Conservation (phyloP, 2,888 invertebrate species). For the Carcina quercana region DNA sequence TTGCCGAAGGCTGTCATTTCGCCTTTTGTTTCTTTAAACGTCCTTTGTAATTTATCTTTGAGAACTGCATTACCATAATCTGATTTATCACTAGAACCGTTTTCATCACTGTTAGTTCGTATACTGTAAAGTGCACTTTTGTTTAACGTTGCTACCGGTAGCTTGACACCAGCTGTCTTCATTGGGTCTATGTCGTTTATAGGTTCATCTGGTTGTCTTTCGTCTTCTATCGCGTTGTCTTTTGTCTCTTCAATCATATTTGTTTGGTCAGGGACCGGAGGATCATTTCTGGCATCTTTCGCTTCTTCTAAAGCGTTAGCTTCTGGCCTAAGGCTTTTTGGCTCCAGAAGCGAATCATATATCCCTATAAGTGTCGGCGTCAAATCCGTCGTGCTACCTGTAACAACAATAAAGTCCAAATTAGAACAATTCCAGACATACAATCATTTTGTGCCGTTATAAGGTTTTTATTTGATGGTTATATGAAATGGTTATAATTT, state of each 20-base stretch:
- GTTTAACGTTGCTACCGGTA: slow-evolving; percentile 54
- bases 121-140: slow-evolving; percentile 57
- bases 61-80: slow-evolving; percentile 44
- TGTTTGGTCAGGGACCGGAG: slow-evolving; percentile 37
- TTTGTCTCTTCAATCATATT: slow-evolving; percentile 32
- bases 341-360: slow-evolving; percentile 85
- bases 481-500: no score
- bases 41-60: slow-evolving; percentile 47
- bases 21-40: slow-evolving; percentile 47
- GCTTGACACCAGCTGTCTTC: slow-evolving; percentile 55
- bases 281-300: slow-evolving; percentile 68
- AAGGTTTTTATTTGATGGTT: no score
- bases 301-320: slow-evolving; percentile 47
- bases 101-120: slow-evolving; percentile 61
- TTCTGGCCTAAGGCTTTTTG: slow-evolving; percentile 51
- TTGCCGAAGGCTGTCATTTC: slow-evolving; percentile 62
- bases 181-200: slow-evolving; percentile 37
- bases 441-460: no score
- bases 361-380: slow-evolving; percentile 90
- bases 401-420: slow-evolving; percentile 39
- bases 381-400: slow-evolving; percentile 91
- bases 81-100: slow-evolving; percentile 44
- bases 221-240: slow-evolving; percentile 26
- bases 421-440: no score
- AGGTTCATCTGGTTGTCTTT: slow-evolving; percentile 10